These are phyloP conservation scores for Ectemnius lituratus DNA, from an alignment of 2,888 invertebrate genomes.

Conservation along the genomic window DNA sequence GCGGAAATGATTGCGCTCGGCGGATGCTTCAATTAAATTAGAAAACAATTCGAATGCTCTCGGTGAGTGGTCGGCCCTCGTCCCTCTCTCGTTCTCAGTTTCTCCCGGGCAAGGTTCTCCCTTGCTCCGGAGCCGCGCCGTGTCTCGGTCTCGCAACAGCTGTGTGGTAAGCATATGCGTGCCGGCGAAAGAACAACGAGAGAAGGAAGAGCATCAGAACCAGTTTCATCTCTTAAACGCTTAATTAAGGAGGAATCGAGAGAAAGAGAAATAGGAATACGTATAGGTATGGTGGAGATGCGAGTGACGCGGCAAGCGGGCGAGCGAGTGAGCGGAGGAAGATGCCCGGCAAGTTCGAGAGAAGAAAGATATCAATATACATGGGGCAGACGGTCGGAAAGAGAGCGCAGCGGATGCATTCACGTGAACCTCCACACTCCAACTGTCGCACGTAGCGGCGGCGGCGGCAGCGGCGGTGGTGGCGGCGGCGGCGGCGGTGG, in stretches of 20 bases:
- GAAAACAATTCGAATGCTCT: slow-evolving; percentile 43
- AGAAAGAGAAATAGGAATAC: slow-evolving; percentile 67
- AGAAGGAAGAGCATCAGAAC: slow-evolving; percentile 65
- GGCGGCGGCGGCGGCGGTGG: slow-evolving; percentile 8
- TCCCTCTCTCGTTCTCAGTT: too few relatives aligned
- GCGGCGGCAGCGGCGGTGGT: background rate
- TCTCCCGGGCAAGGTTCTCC: background rate
- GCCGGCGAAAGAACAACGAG: slow-evolving; percentile 50
- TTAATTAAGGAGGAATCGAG: slow-evolving; percentile 74
- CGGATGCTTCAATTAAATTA: slow-evolving; percentile 53
- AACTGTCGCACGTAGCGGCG: background rate
- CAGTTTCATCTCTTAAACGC: slow-evolving; percentile 77
- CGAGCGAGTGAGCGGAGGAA: slow-evolving; percentile 53
- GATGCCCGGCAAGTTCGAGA: slow-evolving; percentile 57
- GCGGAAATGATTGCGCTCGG: slow-evolving; percentile 8
- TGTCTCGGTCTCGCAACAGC: slow-evolving; percentile 44
- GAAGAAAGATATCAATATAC: slow-evolving; percentile 51
- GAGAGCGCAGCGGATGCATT: slow-evolving; percentile 6
- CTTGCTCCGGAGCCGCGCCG: slow-evolving; percentile 47
- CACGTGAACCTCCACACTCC: slow-evolving; percentile 1
- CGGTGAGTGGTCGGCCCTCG: too few relatives aligned
- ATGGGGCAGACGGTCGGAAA: slow-evolving; percentile 11
- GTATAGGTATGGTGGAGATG: slow-evolving; percentile 58
- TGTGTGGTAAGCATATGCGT: slow-evolving; percentile 53
- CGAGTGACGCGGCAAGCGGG: slow-evolving; percentile 58